Base-by-base conservation (phyloP, 2,888 invertebrate species). In the Agrilus cyanescens region DNA sequence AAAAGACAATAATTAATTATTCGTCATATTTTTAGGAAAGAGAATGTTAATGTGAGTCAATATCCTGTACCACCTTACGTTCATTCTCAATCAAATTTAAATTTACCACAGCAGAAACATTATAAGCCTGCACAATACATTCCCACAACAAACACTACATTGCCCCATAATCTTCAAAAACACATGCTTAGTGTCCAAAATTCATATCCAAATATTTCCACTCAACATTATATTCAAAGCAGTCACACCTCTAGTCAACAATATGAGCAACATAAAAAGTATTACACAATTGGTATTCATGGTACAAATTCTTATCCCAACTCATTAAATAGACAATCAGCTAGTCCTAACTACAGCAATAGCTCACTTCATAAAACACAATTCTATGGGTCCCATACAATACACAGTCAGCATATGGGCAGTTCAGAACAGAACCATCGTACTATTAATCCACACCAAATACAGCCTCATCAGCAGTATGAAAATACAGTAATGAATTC, bases 381-480 rank as follows among this genome's bases (percentile, higher is more conserved):
- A 12, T 58, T 58, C 44, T 53, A 54, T 37, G 51, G 52, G 12
- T 47, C 51, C 8, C 54, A 53, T 41, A 49, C 52, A n/a, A 48
- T 50, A 33, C 47, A 53, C 29, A 52, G 46, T 10, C 35, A 25
- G 18, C 45, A 48, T 12, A 45, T 46, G 16, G 31, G 46, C n/a
- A 48, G 41, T 29, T 32, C 38, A 13, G 51, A 53, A 15, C 50
- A 49, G 32, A 43, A 41, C 13, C 42, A 40, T 13, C 41, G 46
- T 29, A 47, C 46, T 37, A 40, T 46, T 45, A 64, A 63, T 49
- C 61, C 62, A 1, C 60, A 62, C 44, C 64, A 63, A 44, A 56
- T 64, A 36, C 62, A 63, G 47, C 61, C 65, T 1, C 67, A 65
- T 55, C 66, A 65, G 46, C 66, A 63, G 43, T 67, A 65, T 49